Base-by-base conservation (phyloP, 2,888 invertebrate genomes). In the Machimus atricapillus region DNA sequence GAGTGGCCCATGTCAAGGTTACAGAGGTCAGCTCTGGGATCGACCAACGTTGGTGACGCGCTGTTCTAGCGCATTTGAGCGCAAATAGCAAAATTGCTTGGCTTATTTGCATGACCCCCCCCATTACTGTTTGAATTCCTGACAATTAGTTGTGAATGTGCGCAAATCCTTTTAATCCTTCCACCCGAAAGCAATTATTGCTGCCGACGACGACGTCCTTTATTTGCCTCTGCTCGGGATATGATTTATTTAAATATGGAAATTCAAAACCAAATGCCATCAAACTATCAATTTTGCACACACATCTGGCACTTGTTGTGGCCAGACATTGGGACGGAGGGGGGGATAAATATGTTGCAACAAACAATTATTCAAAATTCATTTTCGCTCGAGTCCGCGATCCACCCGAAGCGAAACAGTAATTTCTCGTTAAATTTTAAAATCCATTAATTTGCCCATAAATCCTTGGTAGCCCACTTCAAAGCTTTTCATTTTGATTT, bases 371-470 rank as follows among this genome's bases (percentile, higher is more conserved):
- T 76, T 34, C 34, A 76, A 76, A 76, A 76, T 76, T 76, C 76
- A 76, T 76, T 76, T 76, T 76, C 76, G 8, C n/a, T 3, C 37
- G 76, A 31, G 8, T 76, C 14, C 34, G 14, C 66, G 27, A 14
- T 34, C 34, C 8, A 8, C 76, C 34, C 34, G 37, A 4, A 76
- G 76, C 34, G 37, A 34, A 16, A 19, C 78, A 78, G 78, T 78
- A 78, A 78, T 78, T 78, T 78, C 78, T 78, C 37, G 37, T 76
- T 76, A 76, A 76, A 76, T 76, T 78, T 78, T 78, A 78, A 78
- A 78, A 78, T 40, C 43, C 78, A 78, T 40, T 78, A 78, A 78
- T 43, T 78, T 78, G 78, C 43, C 40, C 43, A 43, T 43, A 78
- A 78, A 78, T 76, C 34, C 37, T 37, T 37, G 76, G 76, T 31